Base-by-base conservation (phyloP, 64 coral and sea anemone genomes). In the Dendronephthya gigantea region DNA sequence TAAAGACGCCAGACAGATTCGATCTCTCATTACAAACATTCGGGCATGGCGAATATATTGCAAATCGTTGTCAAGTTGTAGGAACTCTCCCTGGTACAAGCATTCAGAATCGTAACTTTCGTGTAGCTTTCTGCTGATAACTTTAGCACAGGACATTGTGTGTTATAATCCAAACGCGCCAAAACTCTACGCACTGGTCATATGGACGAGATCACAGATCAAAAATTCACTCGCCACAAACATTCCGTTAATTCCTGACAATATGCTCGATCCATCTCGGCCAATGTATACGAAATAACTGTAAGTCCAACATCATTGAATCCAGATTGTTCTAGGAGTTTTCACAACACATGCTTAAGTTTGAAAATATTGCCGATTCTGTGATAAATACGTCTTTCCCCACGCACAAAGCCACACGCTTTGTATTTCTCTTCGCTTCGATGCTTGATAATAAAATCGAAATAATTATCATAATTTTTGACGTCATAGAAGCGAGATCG, bases 221-320 rank as follows among this genome's bases (percentile, higher is more conserved):
- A 62, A 19, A 62, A 62, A n/a, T 62, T 62, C 25, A 22, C 55
- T 62, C 19, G 55, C 55, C 25, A 62, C 55, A 62, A 62, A 62
- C 55, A 62, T 62, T 62, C 55, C 55, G 55, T n/a, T 62, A 62
- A 62, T 62, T 62, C 55, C 55, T 62, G 55, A 27, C 55, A 62
- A 62, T 27, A n/a, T 62, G 25, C 55, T n/a, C 55, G 25, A 15
- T 27, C 19, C 55, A 19, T 62, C 19, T 62, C 55, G 55, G 19
- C 55, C 25, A 62, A 2, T n/a, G 25, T 7, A 62, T n/a, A 62
- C 4, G 19, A 9, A n/a, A 15, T 0, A 62, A 62, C 55, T 62
- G 1, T 7, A 62, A 19, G 8, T 62, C 55, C 55, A 27, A 62
- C 12, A 62, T 62, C 55, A 27, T 22, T 0, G 19, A 15, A 23